phyloP scores from a whole-genome alignment of 2,888 invertebrate genomes.

The Lomographa bimaculata region DNA sequence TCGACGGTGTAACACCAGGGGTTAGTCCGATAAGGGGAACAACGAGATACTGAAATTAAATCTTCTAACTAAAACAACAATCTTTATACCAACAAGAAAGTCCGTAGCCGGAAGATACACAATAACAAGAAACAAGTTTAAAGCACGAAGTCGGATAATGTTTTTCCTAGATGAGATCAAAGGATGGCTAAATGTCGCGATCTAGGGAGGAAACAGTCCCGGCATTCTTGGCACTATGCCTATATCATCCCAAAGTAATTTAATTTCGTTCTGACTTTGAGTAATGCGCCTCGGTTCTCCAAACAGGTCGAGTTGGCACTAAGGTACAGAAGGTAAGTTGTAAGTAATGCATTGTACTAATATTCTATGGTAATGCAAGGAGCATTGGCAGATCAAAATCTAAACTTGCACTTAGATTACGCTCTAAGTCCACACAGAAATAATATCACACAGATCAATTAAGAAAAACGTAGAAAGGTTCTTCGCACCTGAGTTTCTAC shows the following conservation, averaged over 20 bases:
- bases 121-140: slow-evolving; percentile 7
- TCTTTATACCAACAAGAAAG: slow-evolving; percentile 2
- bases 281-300: slow-evolving; percentile 11
- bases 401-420: too few relatives aligned
- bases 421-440: too few relatives aligned
- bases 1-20: slow-evolving; percentile 67
- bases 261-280: slow-evolving; percentile 17
- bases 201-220: slow-evolving; percentile 10
- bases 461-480: too few relatives aligned
- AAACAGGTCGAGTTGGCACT: background rate
- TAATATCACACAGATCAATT: too few relatives aligned
- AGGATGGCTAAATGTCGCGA: slow-evolving; percentile 12
- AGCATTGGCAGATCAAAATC: too few relatives aligned
- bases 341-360: too few relatives aligned
- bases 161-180: slow-evolving; percentile 17
- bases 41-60: slow-evolving; percentile 43
- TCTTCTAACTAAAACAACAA: slow-evolving; percentile 17
- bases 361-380: too few relatives aligned
- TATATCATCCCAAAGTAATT: slow-evolving; percentile 16
- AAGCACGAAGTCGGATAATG: slow-evolving; percentile 10
- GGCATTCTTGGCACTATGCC: slow-evolving; percentile 18
- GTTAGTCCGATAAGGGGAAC: slow-evolving; percentile 58
- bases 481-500: too few relatives aligned
- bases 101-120: slow-evolving; percentile 4
- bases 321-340: too few relatives aligned